These are phyloP conservation scores for Drosophila serrata DNA, from an alignment of 1,140 invertebrate genomes.

Conservation along the genomic window DNA sequence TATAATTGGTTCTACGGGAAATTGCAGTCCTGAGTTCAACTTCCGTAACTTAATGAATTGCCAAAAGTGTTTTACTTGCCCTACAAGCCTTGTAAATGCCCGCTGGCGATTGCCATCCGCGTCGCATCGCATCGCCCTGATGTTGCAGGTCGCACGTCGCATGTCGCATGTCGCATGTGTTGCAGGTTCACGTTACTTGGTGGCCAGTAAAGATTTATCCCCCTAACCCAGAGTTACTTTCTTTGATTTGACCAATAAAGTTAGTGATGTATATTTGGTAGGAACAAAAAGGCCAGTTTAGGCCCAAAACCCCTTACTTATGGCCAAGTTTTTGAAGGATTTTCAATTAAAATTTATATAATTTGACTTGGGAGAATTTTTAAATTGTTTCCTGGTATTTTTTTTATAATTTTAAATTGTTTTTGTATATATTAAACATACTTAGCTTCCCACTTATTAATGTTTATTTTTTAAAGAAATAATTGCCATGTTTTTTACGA, in stretches of 20 bases:
- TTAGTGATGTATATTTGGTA: not conserved
- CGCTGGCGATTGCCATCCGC: slow-evolving; percentile 56
- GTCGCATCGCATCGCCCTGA: not conserved
- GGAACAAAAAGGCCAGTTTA: not conserved
- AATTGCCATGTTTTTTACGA: not conserved
- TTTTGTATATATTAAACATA: too few relatives aligned
- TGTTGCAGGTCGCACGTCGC: slow-evolving; percentile 2
- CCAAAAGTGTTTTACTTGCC: slow-evolving; percentile 83
- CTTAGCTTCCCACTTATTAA: too few relatives aligned
- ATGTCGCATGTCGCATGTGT: slow-evolving; percentile 8
- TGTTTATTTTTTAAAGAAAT: too few relatives aligned
- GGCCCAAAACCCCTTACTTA: not conserved
- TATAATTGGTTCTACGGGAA: slow-evolving; percentile 85
- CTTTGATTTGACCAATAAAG: slow-evolving; percentile 29
- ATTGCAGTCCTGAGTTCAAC: slow-evolving; percentile 86
- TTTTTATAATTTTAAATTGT: too few relatives aligned
- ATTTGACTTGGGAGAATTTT: not conserved
- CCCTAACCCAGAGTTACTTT: not conserved
- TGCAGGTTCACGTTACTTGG: not conserved
- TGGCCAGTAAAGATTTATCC: not conserved
- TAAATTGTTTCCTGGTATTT: too few relatives aligned
- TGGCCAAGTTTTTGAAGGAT: too few relatives aligned
- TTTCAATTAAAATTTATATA: not conserved
- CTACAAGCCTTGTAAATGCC: slow-evolving; percentile 66
- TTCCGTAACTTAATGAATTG: slow-evolving; percentile 86